Evolutionary conservation across 2,888 invertebrate genomes (phyloP), one percentile per base, ranked within the genome.

Genomic region (Nymphalis c-album): DNA sequence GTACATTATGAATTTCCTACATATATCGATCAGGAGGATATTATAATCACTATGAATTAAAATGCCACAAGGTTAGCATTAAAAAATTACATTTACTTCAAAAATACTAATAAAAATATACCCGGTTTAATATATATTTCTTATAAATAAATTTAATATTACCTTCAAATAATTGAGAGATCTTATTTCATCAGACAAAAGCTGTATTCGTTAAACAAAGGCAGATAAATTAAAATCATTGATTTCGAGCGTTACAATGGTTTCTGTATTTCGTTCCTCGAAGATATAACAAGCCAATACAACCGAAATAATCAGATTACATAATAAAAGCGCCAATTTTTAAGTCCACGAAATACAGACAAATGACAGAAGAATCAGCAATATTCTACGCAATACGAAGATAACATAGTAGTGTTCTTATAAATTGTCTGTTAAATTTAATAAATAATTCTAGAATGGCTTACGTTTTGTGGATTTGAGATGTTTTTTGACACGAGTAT

Each of bases 151-250:
- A 59, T 50, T 48, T 20, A 26, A 61, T 57, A 51, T 18, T 47
- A 4, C 13, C 55, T 47, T 60, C 17, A 48, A 60, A 60, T 60
- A 60, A 61, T 55, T 26, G 18, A 47, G 3, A 48, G 45, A 57
- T 53, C 46, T 55, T 50, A 57, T 66, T 55, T 48, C 48, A 55
- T 57, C 22, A 47, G 50, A 62, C 46, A 50, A 60, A 48, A 48
- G 35, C 17, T 5, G 35, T 60, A 17, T 35, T 47, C 40, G 18
- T 48, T 16, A n/a, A 48, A 57, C 46, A 55, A 60, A 60, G 45
- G 47, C 40, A 18, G 18, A 60, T 60, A 46, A 10, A 50, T 17
- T 31, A 31, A 61, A 48, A 61, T 55, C n/a, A 66, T 60, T 22
- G 51, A 60, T 53, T 60, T 45, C 20, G 26, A 60, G 40, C 16